phyloP scores from a whole-genome alignment of 2,113 vertebrate species.

The Paraplagusia blochii region DNA sequence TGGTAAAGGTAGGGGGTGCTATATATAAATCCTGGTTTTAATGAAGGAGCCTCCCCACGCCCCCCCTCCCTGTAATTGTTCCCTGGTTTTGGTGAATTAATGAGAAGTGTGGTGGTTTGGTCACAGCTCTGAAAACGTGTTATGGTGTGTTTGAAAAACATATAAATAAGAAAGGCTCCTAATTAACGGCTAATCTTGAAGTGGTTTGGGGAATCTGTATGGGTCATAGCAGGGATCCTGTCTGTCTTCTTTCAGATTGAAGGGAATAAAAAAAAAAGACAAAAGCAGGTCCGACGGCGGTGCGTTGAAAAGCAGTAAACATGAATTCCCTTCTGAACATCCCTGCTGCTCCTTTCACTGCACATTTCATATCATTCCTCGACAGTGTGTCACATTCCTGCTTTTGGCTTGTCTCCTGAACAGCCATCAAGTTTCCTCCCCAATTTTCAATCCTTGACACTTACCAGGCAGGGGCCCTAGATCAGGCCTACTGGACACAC shows the following conservation, averaged over 20 bases:
- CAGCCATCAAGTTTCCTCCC: slow-evolving; percentile 27
- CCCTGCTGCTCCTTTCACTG: slow-evolving; percentile 26
- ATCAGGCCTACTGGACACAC: slow-evolving; percentile 59
- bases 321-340: slow-evolving; percentile 21
- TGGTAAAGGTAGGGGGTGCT: slow-evolving; percentile 45
- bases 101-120: slow-evolving; percentile 33
- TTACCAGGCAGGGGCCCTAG: slow-evolving; percentile 60
- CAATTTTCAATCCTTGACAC: slow-evolving; percentile 53
- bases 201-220: slow-evolving; percentile 10
- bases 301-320: slow-evolving; percentile 15
- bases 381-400: slow-evolving; percentile 13
- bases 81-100: slow-evolving; percentile 49
- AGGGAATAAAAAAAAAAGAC: slow-evolving; percentile 8
- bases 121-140: slow-evolving; percentile 14
- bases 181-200: slow-evolving; percentile 6
- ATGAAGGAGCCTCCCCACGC: slow-evolving; percentile 24
- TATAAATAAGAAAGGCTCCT: slow-evolving; percentile 17
- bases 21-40: slow-evolving; percentile 41
- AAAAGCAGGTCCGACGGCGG: slow-evolving; percentile 38
- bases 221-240: slow-evolving; percentile 21
- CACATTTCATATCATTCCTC: slow-evolving; percentile 33
- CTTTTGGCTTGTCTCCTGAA: slow-evolving; percentile 32
- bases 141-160: slow-evolving; percentile 29
- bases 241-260: slow-evolving; percentile 17
- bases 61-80: slow-evolving; percentile 33